These are phyloP conservation scores for Epinotia demarniana DNA, from an alignment of 2,888 invertebrate species.

Conservation along the genomic window DNA sequence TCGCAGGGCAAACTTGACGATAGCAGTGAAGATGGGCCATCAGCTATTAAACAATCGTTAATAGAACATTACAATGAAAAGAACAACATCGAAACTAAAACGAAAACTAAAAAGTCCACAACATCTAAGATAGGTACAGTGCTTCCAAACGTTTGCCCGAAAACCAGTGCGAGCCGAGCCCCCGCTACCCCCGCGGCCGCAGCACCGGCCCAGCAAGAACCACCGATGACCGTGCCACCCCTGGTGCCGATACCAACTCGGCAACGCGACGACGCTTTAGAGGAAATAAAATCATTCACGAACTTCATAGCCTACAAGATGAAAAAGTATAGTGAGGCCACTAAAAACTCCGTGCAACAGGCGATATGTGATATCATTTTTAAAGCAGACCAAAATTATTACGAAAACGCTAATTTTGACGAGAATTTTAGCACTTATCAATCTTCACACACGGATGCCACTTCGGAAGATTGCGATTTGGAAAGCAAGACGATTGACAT, in stretches of 20 bases:
- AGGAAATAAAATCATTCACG: conserved; percentile 61
- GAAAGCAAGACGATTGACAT: conserved; percentile 35
- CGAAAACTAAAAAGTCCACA: conserved; percentile 11
- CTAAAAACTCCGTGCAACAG: conserved; percentile 60
- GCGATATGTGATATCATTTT: conserved; percentile 65
- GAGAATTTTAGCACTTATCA: conserved; percentile 17
- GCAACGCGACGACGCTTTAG: conserved; percentile 49
- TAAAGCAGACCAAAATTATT: conserved; percentile 59
- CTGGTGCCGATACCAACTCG: conserved; percentile 31
- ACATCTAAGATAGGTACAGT: conserved; percentile 28
- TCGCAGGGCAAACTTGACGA: conserved; percentile 20
- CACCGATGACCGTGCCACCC: conserved; percentile 22
- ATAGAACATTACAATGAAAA: conserved; percentile 35
- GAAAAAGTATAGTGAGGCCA: conserved; percentile 59
- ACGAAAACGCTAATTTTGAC: conserved; percentile 46
- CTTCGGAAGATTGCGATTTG: conserved; percentile 20
- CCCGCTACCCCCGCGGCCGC: background rate
- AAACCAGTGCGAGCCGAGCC: conserved; percentile 1
- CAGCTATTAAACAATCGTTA: conserved; percentile 35
- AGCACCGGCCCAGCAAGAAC: conserved; percentile 13
- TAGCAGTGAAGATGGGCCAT: conserved; percentile 15
- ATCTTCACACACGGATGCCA: conserved; percentile 10
- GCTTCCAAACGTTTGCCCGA: conserved; percentile 26
- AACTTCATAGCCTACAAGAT: conserved; percentile 63
- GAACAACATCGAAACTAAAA: conserved; percentile 13